Base-by-base conservation (phyloP, 2,888 invertebrate genomes). In the Himalopsyche kuldschensis region DNA sequence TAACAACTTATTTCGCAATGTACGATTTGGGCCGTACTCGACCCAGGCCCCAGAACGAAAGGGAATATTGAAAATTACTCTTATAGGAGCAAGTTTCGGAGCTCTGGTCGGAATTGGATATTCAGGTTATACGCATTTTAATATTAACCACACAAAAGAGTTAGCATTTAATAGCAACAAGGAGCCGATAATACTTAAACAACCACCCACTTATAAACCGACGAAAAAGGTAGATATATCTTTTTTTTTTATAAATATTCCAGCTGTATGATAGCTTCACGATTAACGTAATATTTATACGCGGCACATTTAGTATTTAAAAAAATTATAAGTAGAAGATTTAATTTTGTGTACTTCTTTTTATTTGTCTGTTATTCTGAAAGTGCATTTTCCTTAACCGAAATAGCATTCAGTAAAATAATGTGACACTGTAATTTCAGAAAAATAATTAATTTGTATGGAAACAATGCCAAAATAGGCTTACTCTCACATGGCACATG, bases 71-170 rank as follows among this genome's bases (percentile, higher is more conserved):
- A 94, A 93, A 87, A 87, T 93, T 86, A 92, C 93, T 31, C 86
- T 94, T 41, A 89, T 94, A 1, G 93, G 94, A 85, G 93, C 93
- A 0, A 91, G 91, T 87, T 89, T 94, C 80, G 94, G 94, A 75
- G 90, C 92, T 5, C 89, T 92, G 2, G 88, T 92, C 4, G 94
- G 94, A 2, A 92, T 92, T 0, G 91, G 91, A 0, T 93, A 93
- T 87, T 91, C 92, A 84, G 91, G 91, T 84, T 92, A 91, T 87
- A 91, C 92, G 0, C 92, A 92, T 87, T 92, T 91, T 83, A 90
- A 90, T 88, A 89, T 92, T 79, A 92, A 92, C 87, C 91, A 90
- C 86, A 90, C 89, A 77, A 86, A 85, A 75, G 85, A 17, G 17
- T 30, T 32, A 20, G 30, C 32, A 24, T 41, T 41, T 4, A 30